Base-by-base conservation (phyloP, 2,797 vertebrate genomes). In the Sebastolobus altivelis region DNA sequence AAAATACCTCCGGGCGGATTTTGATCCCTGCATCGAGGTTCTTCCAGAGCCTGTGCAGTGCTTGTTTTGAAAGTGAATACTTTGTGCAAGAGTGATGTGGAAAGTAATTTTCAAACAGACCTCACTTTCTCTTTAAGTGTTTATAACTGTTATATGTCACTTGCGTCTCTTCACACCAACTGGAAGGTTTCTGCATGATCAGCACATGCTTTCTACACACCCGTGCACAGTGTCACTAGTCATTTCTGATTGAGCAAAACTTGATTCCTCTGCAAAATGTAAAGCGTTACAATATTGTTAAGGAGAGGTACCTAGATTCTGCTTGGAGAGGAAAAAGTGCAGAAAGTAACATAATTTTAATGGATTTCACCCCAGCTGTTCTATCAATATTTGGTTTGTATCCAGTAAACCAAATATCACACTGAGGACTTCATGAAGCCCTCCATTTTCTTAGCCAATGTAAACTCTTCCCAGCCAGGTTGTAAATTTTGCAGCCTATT, bases 401-500 rank as follows among this genome's bases (percentile, higher is more conserved):
- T 33, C 2, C 31, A 46, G n/a, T 61, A 40, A 56, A 58, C 9
- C 38, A 78, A 12, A 66, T 40, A 54, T 65, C 54, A 16, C 31
- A 59, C 65, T 13, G 66, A 79, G 14, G 49, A 11, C 31, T 65
- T 77, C 4, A n/a, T 60, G 37, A 72, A 66, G 31, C 43, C 16
- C 18, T 72, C 33, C 3, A 3, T 68, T 7, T 55, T 58, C 37
- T 5, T 16, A 5, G 33, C 14, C 63, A 46, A 25, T 25, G 67
- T 72, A 71, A 75, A 72, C 79, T n/a, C 0, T 31, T 49, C 31
- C 25, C 38, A 2, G 56, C 55, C 16, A 8, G 16, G 65, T 63
- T 72, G 62, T 87, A 82, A 46, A 84, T 85, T 85, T 18, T 38
- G 55, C 46, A 40, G 70, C 71, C 61, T 6, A 2, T 69, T 75